These are phyloP conservation scores for Heloderma charlesbogerti DNA, from an alignment of 2,113 vertebrate genomes.

Conservation along the genomic window DNA sequence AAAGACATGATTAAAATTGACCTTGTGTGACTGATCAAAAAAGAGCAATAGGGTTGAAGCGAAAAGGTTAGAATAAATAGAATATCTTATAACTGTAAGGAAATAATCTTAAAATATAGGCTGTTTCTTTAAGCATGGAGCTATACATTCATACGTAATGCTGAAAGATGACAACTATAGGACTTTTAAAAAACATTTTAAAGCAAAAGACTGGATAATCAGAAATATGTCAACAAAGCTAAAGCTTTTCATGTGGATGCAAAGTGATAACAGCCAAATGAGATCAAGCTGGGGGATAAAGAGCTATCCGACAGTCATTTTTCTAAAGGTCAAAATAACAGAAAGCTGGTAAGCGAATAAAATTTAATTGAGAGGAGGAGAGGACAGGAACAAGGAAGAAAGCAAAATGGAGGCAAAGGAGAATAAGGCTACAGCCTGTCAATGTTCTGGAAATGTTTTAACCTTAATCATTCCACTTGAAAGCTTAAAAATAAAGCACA, in stretches of 20 bases:
- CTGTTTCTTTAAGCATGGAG: not conserved
- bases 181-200: too few relatives aligned
- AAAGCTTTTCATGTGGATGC: not conserved
- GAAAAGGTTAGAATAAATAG: not conserved
- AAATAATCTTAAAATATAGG: not conserved
- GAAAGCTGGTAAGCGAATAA: not conserved
- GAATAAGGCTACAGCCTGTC: not conserved
- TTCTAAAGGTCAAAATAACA: constrained; percentile 15
- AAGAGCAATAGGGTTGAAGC: constrained; percentile 14
- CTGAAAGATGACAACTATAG: not conserved
- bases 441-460: constrained; percentile 2
- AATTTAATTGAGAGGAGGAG: not conserved
- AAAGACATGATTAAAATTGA: constrained; percentile 28
- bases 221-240: constrained; percentile 17
- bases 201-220: not conserved
- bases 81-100: not conserved
- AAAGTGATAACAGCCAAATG: constrained; percentile 24
- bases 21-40: constrained; percentile 26
- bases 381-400: not conserved
- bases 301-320: not conserved
- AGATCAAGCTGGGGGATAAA: constrained; percentile 10
- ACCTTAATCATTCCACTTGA: not conserved
- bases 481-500: not conserved
- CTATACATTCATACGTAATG: not conserved
- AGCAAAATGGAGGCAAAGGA: constrained; percentile 16